phyloP scores from a whole-genome alignment of 2,888 invertebrate species.

The Pantelozetes paolii region DNA sequence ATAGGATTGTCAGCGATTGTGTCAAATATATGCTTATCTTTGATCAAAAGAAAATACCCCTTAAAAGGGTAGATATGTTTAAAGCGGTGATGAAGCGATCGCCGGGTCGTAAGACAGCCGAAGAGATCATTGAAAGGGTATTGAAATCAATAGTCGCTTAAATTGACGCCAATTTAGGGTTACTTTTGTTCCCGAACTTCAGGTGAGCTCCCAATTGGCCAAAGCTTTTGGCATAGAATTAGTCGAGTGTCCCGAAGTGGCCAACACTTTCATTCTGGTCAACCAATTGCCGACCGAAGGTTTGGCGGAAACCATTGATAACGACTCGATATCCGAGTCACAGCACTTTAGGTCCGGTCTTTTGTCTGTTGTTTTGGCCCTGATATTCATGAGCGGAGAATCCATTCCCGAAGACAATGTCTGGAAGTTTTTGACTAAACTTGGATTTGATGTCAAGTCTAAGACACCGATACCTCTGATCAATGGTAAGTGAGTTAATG shows the following conservation, averaged over 20 bases:
- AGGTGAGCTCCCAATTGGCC: background rate
- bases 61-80: slow-evolving; percentile 23
- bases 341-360: background rate
- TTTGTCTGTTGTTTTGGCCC: slow-evolving; percentile 26
- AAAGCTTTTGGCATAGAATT: slow-evolving; percentile 28
- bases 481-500: background rate
- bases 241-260: slow-evolving; percentile 16
- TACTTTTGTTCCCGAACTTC: background rate
- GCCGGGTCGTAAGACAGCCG: background rate
- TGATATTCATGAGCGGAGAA: slow-evolving; percentile 34
- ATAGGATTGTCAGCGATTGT: slow-evolving; percentile 10
- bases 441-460: slow-evolving; percentile 17
- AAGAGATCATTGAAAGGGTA: slow-evolving; percentile 5
- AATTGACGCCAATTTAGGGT: background rate
- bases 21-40: slow-evolving; percentile 27
- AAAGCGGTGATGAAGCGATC: background rate
- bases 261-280: slow-evolving; percentile 35
- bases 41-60: slow-evolving; percentile 35
- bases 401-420: slow-evolving; percentile 19
- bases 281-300: background rate
- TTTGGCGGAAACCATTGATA: background rate
- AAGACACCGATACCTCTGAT: background rate
- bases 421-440: slow-evolving; percentile 36
- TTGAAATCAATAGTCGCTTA: background rate
- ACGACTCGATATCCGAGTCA: background rate